phyloP scores from a whole-genome alignment of 2,888 invertebrate species.

The Limnephilus lunatus region DNA sequence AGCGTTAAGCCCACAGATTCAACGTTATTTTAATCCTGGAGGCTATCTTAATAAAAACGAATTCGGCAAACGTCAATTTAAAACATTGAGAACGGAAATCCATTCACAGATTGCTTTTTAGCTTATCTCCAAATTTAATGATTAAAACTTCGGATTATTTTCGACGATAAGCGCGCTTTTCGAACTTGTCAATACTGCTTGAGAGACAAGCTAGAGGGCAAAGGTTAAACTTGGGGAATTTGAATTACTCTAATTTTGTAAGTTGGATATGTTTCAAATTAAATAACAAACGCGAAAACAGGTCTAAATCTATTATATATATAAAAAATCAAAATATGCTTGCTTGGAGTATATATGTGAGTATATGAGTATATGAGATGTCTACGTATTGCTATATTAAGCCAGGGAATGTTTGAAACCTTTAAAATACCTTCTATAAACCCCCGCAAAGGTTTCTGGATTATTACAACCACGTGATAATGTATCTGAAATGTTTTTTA shows the following conservation, averaged over 20 bases:
- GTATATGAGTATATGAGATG: too few relatives aligned
- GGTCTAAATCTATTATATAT: neutral
- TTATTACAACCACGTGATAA: too few relatives aligned
- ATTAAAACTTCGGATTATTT: neutral
- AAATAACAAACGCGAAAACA: neutral
- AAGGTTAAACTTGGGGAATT: neutral
- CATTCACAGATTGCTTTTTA: neutral
- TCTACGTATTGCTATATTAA: too few relatives aligned
- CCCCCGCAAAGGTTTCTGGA: too few relatives aligned
- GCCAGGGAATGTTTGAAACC: too few relatives aligned
- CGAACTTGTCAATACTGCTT: neutral
- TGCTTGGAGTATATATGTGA: too few relatives aligned
- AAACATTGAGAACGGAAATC: neutral
- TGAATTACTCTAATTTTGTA: neutral
- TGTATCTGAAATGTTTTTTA: too few relatives aligned
- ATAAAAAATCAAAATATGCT: too few relatives aligned
- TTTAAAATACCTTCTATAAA: too few relatives aligned
- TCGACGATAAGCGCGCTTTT: neutral
- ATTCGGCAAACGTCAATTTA: neutral
- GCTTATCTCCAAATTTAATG: neutral
- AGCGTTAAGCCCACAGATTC: neutral
- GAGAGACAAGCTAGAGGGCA: neutral
- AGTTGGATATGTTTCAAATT: neutral
- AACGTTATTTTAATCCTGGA: neutral
- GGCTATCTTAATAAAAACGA: neutral